Conservation (phyloP, 2,113 vertebrate species). For the Octodon degus region DNA sequence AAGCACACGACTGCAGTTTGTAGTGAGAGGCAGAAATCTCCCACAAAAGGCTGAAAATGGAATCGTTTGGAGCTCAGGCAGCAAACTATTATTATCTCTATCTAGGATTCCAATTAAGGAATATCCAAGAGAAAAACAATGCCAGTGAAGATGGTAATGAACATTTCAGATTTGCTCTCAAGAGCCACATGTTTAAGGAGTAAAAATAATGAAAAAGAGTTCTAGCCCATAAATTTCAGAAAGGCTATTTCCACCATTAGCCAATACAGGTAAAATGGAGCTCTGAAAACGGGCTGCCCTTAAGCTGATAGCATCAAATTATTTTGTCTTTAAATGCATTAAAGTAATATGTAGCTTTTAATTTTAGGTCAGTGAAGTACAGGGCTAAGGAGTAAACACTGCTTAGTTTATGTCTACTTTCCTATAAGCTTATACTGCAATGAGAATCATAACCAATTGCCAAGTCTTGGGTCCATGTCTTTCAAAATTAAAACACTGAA, state of each 20-base stretch:
- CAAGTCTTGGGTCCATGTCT: background rate
- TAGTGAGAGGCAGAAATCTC: background rate
- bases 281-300: background rate
- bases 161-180: slow-evolving; percentile 62
- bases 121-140: slow-evolving; percentile 68
- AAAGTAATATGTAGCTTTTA: background rate
- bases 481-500: background rate
- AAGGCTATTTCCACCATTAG: slow-evolving; percentile 32
- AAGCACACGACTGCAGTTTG: slow-evolving; percentile 47
- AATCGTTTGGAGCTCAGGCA: slow-evolving; percentile 58
- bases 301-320: slow-evolving; percentile 17
- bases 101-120: slow-evolving; percentile 70
- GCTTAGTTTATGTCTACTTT: background rate
- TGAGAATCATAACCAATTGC: background rate
- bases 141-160: slow-evolving; percentile 44
- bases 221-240: slow-evolving; percentile 2
- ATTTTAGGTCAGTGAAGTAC: background rate
- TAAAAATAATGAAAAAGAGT: slow-evolving; percentile 50
- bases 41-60: slow-evolving; percentile 59
- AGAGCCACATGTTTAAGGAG: slow-evolving; percentile 47
- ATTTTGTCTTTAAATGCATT: slow-evolving; percentile 26
- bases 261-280: slow-evolving; percentile 10
- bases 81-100: slow-evolving; percentile 70
- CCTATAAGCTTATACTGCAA: background rate
- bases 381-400: background rate